Percentiles rank a stretch among this genome's conserved stretches.
phyloP scores from a whole-genome alignment of 2,113 vertebrate genomes.

The Dascyllus trimaculatus region DNA sequence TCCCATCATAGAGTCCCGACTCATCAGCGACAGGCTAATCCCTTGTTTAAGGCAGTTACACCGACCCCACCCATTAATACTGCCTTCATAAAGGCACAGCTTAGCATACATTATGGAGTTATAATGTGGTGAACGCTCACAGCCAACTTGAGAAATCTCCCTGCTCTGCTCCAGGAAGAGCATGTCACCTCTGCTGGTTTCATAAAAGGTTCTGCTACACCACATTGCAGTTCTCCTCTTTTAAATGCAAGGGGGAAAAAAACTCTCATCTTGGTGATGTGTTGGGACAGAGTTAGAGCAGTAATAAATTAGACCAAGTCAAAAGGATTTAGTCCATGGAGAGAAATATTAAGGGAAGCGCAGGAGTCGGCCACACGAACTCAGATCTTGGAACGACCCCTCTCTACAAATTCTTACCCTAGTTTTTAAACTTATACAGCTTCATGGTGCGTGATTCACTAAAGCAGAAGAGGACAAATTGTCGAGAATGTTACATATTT shows the following conservation, averaged over 20 bases:
- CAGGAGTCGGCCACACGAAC: conserved; percentile 59
- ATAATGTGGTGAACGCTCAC: conserved; percentile 74
- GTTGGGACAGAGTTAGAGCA: conserved; percentile 57
- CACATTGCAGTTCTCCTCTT: conserved; percentile 62
- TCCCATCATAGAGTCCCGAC: conserved; percentile 84
- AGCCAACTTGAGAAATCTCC: conserved; percentile 72
- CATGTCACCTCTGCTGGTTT: conserved; percentile 79
- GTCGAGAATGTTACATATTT: conserved; percentile 13
- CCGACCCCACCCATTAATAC: conserved; percentile 86
- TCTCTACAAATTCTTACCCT: conserved; percentile 37
- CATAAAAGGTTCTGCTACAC: conserved; percentile 73
- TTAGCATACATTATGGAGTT: conserved; percentile 86
- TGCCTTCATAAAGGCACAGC: conserved; percentile 82
- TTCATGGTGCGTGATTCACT: conserved; percentile 55
- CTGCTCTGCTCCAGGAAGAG: conserved; percentile 65
- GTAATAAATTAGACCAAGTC: conserved; percentile 71
- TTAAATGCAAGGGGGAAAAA: conserved; percentile 60
- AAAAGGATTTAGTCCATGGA: conserved; percentile 68
- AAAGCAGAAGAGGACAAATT: conserved; percentile 29
- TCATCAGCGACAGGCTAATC: conserved; percentile 86
- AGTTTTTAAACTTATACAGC: conserved; percentile 57
- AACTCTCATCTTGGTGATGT: conserved; percentile 65
- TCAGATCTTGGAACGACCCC: conserved; percentile 60
- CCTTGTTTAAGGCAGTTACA: conserved; percentile 89
- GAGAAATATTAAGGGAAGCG: conserved; percentile 60